Conservation (phyloP, 2,797 vertebrate species). For the Xenopus petersii region DNA sequence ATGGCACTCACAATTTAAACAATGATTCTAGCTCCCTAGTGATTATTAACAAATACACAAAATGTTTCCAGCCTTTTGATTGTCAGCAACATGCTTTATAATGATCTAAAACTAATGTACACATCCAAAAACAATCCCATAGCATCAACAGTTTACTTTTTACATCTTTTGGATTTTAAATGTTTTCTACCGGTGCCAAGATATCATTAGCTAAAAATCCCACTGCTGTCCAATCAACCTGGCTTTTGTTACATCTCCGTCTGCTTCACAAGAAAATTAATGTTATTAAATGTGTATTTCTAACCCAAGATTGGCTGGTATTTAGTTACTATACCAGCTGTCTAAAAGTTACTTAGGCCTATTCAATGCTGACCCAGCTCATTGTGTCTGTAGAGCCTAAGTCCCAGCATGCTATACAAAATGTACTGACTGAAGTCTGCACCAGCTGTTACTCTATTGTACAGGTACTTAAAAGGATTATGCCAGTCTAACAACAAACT, state of each 20-base stretch:
- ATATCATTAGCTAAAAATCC: slow-evolving; percentile 70
- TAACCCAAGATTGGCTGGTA: slow-evolving; percentile 59
- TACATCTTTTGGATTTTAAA: slow-evolving; percentile 55
- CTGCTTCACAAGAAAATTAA: slow-evolving; percentile 69
- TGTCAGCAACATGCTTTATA: slow-evolving; percentile 62
- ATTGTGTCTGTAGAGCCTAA: slow-evolving; percentile 48
- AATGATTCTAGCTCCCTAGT: slow-evolving; percentile 2
- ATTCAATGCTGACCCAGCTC: slow-evolving; percentile 55
- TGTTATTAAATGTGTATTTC: slow-evolving; percentile 56
- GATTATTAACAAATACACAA: slow-evolving; percentile 34
- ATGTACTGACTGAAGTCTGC: slow-evolving; percentile 49
- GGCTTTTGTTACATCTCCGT: slow-evolving; percentile 70
- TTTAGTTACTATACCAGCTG: slow-evolving; percentile 66
- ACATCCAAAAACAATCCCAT: slow-evolving; percentile 51
- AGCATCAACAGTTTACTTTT: slow-evolving; percentile 59
- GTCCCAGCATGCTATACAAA: slow-evolving; percentile 28
- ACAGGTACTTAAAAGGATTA: slow-evolving; percentile 75
- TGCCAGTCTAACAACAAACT: slow-evolving; percentile 48
- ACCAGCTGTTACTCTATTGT: slow-evolving; percentile 72
- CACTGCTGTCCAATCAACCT: slow-evolving; percentile 60
- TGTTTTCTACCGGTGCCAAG: slow-evolving; percentile 60
- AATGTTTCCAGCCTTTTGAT: slow-evolving; percentile 55
- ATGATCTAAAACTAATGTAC: slow-evolving; percentile 57
- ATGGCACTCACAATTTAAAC: slow-evolving; percentile 6
- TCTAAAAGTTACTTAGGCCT: slow-evolving; percentile 57